Conservation (phyloP, 1,140 invertebrate genomes). For the Drosophila takahashii region DNA sequence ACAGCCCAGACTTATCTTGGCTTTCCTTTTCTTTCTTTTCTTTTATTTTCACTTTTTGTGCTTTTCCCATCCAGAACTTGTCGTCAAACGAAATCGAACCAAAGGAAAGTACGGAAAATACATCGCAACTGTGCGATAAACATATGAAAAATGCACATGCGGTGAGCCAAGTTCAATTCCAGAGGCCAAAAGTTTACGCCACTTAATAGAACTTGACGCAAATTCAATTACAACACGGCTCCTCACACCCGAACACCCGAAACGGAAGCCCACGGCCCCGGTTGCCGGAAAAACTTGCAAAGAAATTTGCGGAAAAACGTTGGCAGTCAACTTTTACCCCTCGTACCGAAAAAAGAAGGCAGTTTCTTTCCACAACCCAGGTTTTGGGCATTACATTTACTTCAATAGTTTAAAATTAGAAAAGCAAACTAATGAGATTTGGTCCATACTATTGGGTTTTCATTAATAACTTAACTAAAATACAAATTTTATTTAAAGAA, state of each 20-base stretch:
- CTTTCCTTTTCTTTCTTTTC: constrained; percentile 28
- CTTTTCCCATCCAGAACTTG: constrained; percentile 11
- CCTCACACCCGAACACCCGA: neutral
- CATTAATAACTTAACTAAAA: too few species aligned
- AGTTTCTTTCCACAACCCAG: constrained; percentile 24
- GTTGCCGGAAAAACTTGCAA: constrained; percentile 54
- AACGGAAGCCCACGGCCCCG: neutral
- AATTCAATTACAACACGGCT: constrained; percentile 77
- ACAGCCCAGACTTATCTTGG: constrained; percentile 44
- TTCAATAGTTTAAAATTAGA: neutral
- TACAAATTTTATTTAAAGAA: too few species aligned
- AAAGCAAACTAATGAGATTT: too few species aligned
- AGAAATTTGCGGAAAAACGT: constrained; percentile 79
- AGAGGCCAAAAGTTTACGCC: constrained; percentile 78
- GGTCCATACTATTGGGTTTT: too few species aligned
- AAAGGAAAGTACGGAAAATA: constrained; percentile 30
- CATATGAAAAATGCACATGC: constrained; percentile 83
- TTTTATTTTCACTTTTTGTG: constrained; percentile 15
- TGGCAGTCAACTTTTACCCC: constrained; percentile 60
- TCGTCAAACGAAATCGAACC: constrained; percentile 33
- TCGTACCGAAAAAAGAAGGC: constrained; percentile 18
- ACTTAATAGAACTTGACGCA: constrained; percentile 83
- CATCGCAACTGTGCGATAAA: constrained; percentile 75
- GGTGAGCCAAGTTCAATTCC: constrained; percentile 72
- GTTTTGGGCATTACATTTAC: neutral